phyloP scores from a whole-genome alignment of 35 echinoderm and acorn worm species.

The Anneissia japonica region DNA sequence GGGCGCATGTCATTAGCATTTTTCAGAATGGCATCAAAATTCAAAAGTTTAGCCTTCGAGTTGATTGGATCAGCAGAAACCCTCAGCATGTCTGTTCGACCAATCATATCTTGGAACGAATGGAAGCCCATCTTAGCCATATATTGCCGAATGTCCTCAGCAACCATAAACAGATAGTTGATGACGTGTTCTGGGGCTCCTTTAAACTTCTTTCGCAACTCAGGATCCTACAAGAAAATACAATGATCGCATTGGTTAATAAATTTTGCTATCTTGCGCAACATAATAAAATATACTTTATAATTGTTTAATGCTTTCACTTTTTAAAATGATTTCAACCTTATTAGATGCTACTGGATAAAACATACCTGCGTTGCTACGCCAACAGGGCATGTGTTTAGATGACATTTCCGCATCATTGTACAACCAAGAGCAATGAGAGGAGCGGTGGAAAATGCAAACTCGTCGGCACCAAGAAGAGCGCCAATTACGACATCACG shows the following conservation, averaged over 20 bases:
- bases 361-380: constrained; percentile 78
- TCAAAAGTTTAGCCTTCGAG: constrained; percentile 68
- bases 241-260: neutral
- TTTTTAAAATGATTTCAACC: no score
- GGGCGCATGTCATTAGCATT: constrained; percentile 65
- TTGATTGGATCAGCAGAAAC: constrained; percentile 22
- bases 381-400: constrained; percentile 96
- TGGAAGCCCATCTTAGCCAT: constrained; percentile 94
- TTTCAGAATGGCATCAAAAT: constrained; percentile 63
- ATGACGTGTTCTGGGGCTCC: constrained; percentile 90
- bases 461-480: constrained; percentile 96
- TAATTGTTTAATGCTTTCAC: no score
- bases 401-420: constrained; percentile 98
- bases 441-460: constrained; percentile 92
- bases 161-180: constrained; percentile 98
- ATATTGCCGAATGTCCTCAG: constrained; percentile 73
- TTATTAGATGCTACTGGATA: neutral
- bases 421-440: constrained; percentile 86
- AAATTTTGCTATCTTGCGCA: neutral
- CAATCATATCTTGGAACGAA: constrained; percentile 99
- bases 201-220: constrained; percentile 93
- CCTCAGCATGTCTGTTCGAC: constrained; percentile 66
- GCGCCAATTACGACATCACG: constrained; percentile 88
- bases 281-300: neutral
- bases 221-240: constrained; percentile 73